These are phyloP conservation scores for Pomatorhinus ruficollis DNA, from an alignment of 2,113 vertebrate genomes.

Conservation along the genomic window DNA sequence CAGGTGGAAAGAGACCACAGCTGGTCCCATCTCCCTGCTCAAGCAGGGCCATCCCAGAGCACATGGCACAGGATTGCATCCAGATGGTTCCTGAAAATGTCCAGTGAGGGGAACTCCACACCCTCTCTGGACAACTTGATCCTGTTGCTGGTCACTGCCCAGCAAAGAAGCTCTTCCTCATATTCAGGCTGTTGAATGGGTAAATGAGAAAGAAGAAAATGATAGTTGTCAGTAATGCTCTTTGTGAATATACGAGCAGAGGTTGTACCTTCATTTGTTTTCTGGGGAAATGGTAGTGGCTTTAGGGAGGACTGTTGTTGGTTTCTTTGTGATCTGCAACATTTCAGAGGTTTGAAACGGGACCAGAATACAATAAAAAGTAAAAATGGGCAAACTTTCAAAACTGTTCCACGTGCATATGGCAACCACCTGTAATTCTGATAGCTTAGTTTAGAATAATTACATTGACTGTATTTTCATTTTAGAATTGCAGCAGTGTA, in stretches of 20 bases:
- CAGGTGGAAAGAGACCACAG: background rate
- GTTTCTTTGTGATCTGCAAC: background rate
- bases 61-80: background rate
- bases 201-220: background rate
- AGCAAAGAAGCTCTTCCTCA: background rate
- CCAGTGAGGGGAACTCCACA: too few relatives aligned
- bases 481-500: background rate
- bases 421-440: background rate
- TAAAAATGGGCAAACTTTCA: background rate
- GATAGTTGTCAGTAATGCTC: background rate
- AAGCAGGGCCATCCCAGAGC: background rate
- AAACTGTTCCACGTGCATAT: background rate
- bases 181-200: too few relatives aligned
- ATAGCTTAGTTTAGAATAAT: background rate
- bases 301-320: background rate
- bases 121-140: background rate
- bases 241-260: background rate
- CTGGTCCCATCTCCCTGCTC: background rate
- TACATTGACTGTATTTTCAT: background rate
- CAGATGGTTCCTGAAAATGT: background rate
- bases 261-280: background rate
- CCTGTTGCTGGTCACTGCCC: background rate
- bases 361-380: background rate
- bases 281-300: background rate
- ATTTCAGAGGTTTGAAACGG: background rate